Evolutionary conservation across 2,113 vertebrate genomes (phyloP).

Genomic region (Nansenia antarctica): DNA sequence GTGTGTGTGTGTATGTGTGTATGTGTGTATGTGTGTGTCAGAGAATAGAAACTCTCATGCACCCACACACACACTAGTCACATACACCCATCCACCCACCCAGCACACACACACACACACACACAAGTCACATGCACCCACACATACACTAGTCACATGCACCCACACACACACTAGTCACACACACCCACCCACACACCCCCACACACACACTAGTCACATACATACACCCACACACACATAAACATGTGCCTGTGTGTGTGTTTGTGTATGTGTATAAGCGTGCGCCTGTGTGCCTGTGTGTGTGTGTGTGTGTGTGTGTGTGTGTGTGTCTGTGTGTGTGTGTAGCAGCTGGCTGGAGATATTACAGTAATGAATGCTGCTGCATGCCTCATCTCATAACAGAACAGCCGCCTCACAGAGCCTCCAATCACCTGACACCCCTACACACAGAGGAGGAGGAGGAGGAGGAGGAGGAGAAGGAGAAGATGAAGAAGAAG

Average conservation of each 20-base stretch:
- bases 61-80: not conserved
- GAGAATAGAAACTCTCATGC: slow-evolving; percentile 20
- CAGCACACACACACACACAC: not conserved
- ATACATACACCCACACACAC: slow-evolving; percentile 9
- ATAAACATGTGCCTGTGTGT: not conserved
- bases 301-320: too few species aligned
- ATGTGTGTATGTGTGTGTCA: slow-evolving; percentile 20
- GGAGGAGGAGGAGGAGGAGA: not conserved
- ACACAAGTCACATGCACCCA: not conserved
- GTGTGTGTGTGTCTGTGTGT: too few species aligned
- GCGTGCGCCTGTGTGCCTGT: too few species aligned
- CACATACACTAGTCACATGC: slow-evolving; percentile 6
- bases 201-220: not conserved
- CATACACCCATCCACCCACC: not conserved
- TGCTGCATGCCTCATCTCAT: slow-evolving; percentile 47
- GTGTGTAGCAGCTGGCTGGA: too few species aligned
- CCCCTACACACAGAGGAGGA: slow-evolving; percentile 15
- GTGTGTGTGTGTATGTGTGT: not conserved
- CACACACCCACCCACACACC: slow-evolving; percentile 16
- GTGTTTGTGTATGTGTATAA: too few species aligned
- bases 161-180: slow-evolving; percentile 19
- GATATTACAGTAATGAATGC: too few species aligned
- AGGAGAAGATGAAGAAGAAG: slow-evolving; percentile 8
- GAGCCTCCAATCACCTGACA: too few species aligned
- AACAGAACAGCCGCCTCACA: too few species aligned